These are phyloP conservation scores for Leucoraja ocellata DNA, from an alignment of 2,797 vertebrate species.

Conservation along the genomic window DNA sequence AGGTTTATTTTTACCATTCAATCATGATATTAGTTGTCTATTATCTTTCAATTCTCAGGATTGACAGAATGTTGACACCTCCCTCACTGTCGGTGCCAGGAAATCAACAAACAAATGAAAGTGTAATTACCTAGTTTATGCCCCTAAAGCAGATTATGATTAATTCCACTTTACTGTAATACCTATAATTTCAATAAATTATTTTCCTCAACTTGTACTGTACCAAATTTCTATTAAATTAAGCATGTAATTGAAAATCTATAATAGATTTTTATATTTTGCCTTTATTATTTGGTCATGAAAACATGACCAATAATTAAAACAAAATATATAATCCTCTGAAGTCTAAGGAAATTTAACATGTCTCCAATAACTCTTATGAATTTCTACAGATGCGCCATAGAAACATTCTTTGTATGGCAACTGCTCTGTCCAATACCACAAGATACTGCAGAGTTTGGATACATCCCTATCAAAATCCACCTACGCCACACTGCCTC, in stretches of 20 bases:
- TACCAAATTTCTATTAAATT: background rate
- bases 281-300: background rate
- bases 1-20: slow-evolving; percentile 75
- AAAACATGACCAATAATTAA: background rate
- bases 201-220: background rate
- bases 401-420: too few species aligned
- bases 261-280: slow-evolving; percentile 5
- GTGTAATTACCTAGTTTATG: slow-evolving; percentile 44
- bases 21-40: slow-evolving; percentile 84
- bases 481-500: too few species aligned
- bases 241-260: background rate
- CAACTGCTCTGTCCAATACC: too few species aligned
- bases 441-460: too few species aligned
- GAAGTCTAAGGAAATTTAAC: too few species aligned
- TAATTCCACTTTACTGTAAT: background rate
- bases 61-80: slow-evolving; percentile 63
- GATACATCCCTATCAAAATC: too few species aligned
- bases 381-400: too few species aligned
- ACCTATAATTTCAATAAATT: background rate
- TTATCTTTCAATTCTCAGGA: slow-evolving; percentile 65
- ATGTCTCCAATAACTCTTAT: too few species aligned
- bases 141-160: background rate
- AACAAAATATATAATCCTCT: too few species aligned
- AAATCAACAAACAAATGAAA: slow-evolving; percentile 51
- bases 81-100: slow-evolving; percentile 50